Evolutionary conservation across 2,888 invertebrate species (phyloP).

Genomic region (Spatulosminthurus flaviceps): DNA sequence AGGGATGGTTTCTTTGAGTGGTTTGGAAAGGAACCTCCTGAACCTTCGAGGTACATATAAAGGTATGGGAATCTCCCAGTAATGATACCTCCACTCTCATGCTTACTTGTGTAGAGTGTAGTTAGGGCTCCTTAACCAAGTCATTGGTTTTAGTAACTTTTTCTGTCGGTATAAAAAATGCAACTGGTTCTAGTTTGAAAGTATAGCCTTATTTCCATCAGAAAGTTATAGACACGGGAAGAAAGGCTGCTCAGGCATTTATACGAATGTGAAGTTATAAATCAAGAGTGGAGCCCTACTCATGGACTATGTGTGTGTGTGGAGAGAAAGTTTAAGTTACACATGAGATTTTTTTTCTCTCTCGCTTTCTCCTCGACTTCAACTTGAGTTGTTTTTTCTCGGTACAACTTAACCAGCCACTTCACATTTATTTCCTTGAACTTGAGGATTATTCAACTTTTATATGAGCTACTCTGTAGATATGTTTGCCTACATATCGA

Average conservation of each 20-base stretch:
- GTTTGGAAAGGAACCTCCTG: no score
- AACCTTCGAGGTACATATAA: no score
- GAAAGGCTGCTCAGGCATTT: neutral
- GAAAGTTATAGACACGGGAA: no score
- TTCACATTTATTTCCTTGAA: slow-evolving; percentile 34
- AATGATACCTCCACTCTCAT: no score
- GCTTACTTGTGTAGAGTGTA: no score
- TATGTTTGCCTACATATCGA: no score
- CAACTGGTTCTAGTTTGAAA: no score
- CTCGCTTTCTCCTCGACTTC: slow-evolving; percentile 20
- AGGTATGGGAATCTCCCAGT: no score
- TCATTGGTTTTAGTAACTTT: neutral
- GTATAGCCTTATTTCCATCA: no score
- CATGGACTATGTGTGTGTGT: neutral
- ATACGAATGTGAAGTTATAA: slow-evolving; percentile 23
- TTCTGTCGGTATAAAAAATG: neutral
- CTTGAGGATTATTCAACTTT: neutral
- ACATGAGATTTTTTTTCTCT: slow-evolving; percentile 18
- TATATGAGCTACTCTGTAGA: no score
- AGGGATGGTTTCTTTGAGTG: no score
- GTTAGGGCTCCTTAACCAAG: no score
- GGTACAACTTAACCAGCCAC: slow-evolving; percentile 35
- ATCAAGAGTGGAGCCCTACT: slow-evolving; percentile 29
- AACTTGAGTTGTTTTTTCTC: slow-evolving; percentile 32
- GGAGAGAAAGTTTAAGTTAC: slow-evolving; percentile 34